Conservation (phyloP, 2,797 vertebrate species). For the Darevskia mixta region DNA sequence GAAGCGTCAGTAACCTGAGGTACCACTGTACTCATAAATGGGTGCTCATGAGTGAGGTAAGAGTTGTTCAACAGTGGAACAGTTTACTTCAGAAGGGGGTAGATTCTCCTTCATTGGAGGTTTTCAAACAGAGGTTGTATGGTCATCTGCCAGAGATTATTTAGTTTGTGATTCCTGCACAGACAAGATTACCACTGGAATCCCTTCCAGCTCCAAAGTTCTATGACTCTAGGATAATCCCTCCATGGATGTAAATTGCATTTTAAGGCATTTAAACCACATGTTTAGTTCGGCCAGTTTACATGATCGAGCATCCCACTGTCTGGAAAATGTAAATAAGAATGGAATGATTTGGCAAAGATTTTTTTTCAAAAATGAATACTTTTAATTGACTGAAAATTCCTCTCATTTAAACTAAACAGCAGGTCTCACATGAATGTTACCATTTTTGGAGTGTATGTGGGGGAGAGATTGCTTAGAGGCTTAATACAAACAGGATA, state of each 20-base stretch:
- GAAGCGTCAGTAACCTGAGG: too few species aligned
- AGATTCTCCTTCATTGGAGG: too few species aligned
- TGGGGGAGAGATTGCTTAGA: constrained; percentile 12
- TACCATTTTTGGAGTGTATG: not conserved
- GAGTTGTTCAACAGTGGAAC: too few species aligned
- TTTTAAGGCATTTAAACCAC: not conserved
- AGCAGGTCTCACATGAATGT: not conserved
- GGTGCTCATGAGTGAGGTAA: too few species aligned
- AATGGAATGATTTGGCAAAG: not conserved
- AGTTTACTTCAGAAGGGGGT: too few species aligned
- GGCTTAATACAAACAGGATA: constrained; percentile 21
- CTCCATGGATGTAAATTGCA: not conserved
- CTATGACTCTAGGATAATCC: not conserved
- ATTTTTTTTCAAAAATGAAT: not conserved
- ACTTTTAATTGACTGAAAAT: not conserved
- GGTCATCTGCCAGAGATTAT: too few species aligned
- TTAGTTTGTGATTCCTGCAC: too few species aligned
- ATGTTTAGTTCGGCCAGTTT: not conserved
- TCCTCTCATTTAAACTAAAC: not conserved
- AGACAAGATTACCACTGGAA: too few species aligned
- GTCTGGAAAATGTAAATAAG: not conserved
- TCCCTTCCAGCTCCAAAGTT: too few species aligned
- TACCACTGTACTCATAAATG: too few species aligned
- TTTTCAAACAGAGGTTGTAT: too few species aligned
- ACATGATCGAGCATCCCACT: not conserved